phyloP scores from a whole-genome alignment of 2,113 vertebrate species.

The Hipposideros armiger region DNA sequence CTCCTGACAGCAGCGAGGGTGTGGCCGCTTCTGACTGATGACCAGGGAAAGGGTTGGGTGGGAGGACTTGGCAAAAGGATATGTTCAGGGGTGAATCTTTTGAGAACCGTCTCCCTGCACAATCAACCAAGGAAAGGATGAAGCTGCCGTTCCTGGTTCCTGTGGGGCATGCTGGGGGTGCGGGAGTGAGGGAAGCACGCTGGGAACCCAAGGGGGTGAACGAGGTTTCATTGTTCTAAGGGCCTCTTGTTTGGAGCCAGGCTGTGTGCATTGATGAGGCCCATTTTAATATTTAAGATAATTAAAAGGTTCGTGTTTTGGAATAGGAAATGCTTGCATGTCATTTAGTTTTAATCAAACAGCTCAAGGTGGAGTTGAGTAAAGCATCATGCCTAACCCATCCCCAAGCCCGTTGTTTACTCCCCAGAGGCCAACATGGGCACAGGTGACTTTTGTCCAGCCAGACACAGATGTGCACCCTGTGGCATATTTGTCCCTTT shows the following conservation, averaged over 20 bases:
- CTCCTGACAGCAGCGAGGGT: background rate
- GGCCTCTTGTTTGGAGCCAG: background rate
- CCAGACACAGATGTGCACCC: background rate
- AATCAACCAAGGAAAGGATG: too few species aligned
- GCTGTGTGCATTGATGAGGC: background rate
- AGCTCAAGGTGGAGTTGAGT: background rate
- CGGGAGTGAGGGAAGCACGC: accelerated
- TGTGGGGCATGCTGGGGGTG: accelerated
- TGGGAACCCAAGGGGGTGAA: background rate
- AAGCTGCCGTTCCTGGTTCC: background rate
- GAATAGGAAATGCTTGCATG: background rate
- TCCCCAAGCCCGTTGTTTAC: background rate
- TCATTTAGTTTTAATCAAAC: background rate
- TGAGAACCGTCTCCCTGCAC: background rate
- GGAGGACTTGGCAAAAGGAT: background rate
- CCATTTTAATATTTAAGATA: slow-evolving; percentile 55
- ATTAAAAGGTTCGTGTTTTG: background rate
- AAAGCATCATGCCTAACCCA: background rate
- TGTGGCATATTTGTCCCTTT: accelerated
- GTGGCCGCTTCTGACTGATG: background rate
- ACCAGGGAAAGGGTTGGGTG: background rate
- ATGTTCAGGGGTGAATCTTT: background rate
- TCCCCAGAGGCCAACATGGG: background rate
- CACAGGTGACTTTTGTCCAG: background rate
- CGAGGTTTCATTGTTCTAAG: background rate